Evolutionary conservation across 2,113 vertebrate genomes (phyloP).

Genomic region (Heterochromis multidens): DNA sequence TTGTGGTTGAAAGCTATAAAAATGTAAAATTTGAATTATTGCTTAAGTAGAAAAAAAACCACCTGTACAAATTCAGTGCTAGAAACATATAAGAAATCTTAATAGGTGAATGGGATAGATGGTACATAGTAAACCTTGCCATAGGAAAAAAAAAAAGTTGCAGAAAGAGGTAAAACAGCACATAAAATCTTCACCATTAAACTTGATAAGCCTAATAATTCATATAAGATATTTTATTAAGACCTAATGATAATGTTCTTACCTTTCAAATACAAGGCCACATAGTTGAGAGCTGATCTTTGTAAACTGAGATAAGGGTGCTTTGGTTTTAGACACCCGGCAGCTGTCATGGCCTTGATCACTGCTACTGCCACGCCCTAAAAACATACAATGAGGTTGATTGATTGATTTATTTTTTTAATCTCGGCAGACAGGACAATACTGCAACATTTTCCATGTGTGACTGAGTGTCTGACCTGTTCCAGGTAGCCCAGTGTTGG

Average conservation of each 20-base stretch:
- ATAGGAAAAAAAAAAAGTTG: not conserved
- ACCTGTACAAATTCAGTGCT: not conserved
- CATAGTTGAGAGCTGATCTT: conserved; percentile 84
- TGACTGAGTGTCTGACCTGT: conserved; percentile 75
- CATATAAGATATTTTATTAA: not conserved
- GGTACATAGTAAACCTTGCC: not conserved
- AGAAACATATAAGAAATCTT: not conserved
- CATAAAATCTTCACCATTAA: not conserved
- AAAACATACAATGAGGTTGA: not conserved
- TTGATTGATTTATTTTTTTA: not conserved
- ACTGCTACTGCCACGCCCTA: conserved; percentile 85
- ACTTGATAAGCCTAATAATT: not conserved
- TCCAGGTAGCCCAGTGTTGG: conserved; percentile 91
- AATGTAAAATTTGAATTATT: not conserved
- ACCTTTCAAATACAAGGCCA: conserved; percentile 95
- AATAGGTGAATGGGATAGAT: not conserved
- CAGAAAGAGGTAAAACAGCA: not conserved
- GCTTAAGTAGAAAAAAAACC: not conserved
- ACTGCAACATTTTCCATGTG: not conserved
- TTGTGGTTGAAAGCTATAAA: conserved; percentile 83
- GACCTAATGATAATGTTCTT: not conserved
- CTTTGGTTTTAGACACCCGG: conserved; percentile 90
- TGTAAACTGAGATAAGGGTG: conserved; percentile 86
- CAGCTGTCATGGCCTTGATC: conserved; percentile 91
- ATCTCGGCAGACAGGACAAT: not conserved